Evolutionary conservation across 2,113 vertebrate genomes (phyloP).

Genomic region (Trichomycterus rosablanca): DNA sequence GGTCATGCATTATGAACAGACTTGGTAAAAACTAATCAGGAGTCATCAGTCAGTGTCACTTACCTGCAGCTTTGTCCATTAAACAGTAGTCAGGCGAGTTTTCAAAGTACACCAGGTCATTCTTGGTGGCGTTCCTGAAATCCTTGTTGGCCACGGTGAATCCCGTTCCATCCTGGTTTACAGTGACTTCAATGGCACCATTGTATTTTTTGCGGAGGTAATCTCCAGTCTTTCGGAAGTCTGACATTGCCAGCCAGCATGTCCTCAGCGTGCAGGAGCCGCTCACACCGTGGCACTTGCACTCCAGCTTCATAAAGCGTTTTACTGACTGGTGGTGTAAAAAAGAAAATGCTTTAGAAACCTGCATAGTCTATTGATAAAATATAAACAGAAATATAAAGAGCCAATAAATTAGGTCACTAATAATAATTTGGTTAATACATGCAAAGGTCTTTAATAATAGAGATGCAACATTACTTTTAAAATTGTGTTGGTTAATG

Average conservation of each 20-base stretch:
- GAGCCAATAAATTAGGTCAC: too few species aligned
- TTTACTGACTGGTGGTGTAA: constrained; percentile 87
- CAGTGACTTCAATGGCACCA: constrained; percentile 91
- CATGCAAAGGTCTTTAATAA: too few species aligned
- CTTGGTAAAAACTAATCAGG: neutral
- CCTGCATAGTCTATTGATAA: too few species aligned
- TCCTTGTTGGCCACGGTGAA: constrained; percentile 92
- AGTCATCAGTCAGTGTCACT: neutral
- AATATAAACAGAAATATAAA: too few species aligned
- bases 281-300: constrained; percentile 95
- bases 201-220: constrained; percentile 91
- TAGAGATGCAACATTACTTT: too few species aligned
- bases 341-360: constrained; percentile 8
- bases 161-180: constrained; percentile 94
- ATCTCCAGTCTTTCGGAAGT: constrained; percentile 93
- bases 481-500: too few species aligned
- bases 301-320: constrained; percentile 94
- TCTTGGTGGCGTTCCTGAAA: constrained; percentile 90
- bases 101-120: constrained; percentile 96
- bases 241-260: constrained; percentile 93
- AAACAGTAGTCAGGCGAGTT: constrained; percentile 96
- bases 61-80: constrained; percentile 94
- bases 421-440: too few species aligned
- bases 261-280: constrained; percentile 95
- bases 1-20: too few species aligned